phyloP scores from a whole-genome alignment of 2,888 invertebrate genomes.

The Lumbricus terrestris region DNA sequence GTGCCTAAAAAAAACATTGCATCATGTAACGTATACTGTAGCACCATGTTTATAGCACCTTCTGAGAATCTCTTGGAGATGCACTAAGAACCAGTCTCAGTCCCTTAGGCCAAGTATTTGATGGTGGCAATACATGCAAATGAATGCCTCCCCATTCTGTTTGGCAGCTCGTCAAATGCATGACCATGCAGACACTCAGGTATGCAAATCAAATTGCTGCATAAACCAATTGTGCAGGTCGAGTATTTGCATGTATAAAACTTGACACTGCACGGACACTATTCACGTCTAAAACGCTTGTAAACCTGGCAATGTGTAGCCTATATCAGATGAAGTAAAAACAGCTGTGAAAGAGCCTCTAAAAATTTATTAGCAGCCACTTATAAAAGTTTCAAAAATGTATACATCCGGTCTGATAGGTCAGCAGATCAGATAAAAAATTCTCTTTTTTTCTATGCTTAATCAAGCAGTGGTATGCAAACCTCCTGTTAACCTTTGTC shows the following conservation, averaged over 20 bases:
- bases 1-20: slow-evolving; percentile 11
- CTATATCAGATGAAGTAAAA: no score
- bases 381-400: neutral
- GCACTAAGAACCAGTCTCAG: neutral
- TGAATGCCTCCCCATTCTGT: no score
- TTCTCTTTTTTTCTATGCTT: neutral
- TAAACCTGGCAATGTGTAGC: neutral
- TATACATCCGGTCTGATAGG: no score
- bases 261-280: no score
- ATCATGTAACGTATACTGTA: neutral
- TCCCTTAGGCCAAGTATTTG: neutral
- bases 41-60: neutral
- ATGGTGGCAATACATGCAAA: neutral
- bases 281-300: neutral
- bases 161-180: neutral
- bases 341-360: neutral
- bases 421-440: neutral
- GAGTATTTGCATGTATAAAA: neutral
- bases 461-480: no score
- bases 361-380: neutral
- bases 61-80: neutral
- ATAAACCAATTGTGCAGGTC: neutral
- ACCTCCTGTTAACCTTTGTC: no score
- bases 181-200: neutral
- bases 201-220: neutral